phyloP scores from a whole-genome alignment of 2,113 vertebrate genomes.

The Alouatta palliata region DNA sequence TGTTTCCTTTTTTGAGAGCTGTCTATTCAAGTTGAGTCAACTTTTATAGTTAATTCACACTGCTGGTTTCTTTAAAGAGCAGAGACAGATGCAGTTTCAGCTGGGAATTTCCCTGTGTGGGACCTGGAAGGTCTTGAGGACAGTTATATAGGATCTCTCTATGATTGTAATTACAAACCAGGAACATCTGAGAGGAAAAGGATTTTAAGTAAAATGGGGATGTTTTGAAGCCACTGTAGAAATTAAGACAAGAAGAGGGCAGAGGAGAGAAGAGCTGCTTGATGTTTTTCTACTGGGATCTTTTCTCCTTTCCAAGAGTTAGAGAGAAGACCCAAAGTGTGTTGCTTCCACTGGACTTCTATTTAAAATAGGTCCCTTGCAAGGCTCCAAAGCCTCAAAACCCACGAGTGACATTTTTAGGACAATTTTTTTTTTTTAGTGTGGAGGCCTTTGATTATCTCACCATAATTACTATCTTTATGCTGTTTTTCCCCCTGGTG shows the following conservation, averaged over 20 bases:
- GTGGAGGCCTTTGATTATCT: slow-evolving; percentile 72
- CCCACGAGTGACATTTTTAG: slow-evolving; percentile 76
- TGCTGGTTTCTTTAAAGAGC: slow-evolving; percentile 43
- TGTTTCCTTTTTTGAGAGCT: slow-evolving; percentile 6
- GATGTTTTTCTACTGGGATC: neutral
- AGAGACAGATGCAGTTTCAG: neutral
- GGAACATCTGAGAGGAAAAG: neutral
- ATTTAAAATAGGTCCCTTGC: slow-evolving; percentile 58
- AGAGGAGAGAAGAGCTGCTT: neutral
- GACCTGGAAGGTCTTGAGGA: neutral
- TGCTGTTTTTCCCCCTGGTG: slow-evolving; percentile 6
- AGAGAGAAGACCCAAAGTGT: neutral
- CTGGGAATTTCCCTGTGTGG: neutral
- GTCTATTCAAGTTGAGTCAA: neutral
- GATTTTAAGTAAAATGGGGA: neutral
- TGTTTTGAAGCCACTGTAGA: neutral
- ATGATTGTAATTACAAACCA: neutral
- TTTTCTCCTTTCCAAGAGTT: neutral
- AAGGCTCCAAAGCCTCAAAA: slow-evolving; percentile 59
- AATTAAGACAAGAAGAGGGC: neutral
- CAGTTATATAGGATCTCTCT: neutral
- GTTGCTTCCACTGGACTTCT: slow-evolving; percentile 31
- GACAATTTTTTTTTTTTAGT: slow-evolving; percentile 50
- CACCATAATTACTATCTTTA: slow-evolving; percentile 71
- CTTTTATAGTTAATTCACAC: neutral